Base-by-base conservation (phyloP, 2,113 vertebrate species). In the Stigmatopora argus region DNA sequence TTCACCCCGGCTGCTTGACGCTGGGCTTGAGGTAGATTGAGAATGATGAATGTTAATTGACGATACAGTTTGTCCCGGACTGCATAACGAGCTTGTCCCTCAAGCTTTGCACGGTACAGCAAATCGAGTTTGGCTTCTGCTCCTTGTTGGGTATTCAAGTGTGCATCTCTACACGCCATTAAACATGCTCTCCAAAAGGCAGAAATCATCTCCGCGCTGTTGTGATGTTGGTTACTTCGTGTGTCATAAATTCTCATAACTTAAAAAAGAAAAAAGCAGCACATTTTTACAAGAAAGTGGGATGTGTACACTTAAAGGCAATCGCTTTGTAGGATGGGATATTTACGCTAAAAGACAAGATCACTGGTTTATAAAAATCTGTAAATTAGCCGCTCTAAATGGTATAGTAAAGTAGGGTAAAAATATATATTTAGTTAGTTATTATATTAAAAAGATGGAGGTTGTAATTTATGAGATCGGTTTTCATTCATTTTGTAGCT, bases 11-110 rank as follows among this genome's bases (percentile, higher is more conserved):
- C 72, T 65, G 49, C 72, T 18, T 7, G 52, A 80, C 52, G 7
- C 64, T 57, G 68, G 62, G 65, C 81, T 80, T 75, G 82, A 86
- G 81, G 76, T 75, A 86, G 85, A 86, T 84, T 82, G 83, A 84
- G 85, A 80, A 78, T 86, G 88, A 88, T 89, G 83, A 86, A 89
- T 86, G 86, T 81, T 85, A 87, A 85, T 89, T 83, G 71, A 82
- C 83, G 83, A 83, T 83, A 83, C 84, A 82, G 79, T 79, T 81
- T 73, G 83, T 81, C 72, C 78, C 46, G 26, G 77, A 81, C 80
- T 80, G 80, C 79, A 79, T 84, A 89, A 89, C 85, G 77, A 81
- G 80, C 76, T 73, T 67, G 77, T 73, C 77, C 75, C 69, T 73
- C 73, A 77, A 82, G 78, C 71, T 65, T 64, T 73, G 57, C 59